Percentiles rank a stretch among this genome's conserved stretches.
Evolutionary conservation across 92 coral and sea anemone genomes (phyloP).

Genomic region (Zoanthus sociatus): DNA sequence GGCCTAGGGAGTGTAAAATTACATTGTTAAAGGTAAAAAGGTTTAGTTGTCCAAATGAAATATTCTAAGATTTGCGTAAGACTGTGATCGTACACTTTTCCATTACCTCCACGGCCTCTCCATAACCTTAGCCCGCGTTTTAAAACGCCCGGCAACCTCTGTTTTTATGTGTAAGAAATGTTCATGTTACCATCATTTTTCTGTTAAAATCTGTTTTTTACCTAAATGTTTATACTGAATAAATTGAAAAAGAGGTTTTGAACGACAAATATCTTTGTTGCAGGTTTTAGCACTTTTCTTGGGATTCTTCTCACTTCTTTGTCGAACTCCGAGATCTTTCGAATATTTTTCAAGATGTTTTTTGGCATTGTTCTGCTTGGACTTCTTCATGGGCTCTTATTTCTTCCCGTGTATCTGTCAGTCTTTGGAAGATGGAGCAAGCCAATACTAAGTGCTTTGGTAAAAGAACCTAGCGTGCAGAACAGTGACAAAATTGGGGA

Average conservation of each 20-base stretch:
- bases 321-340: constrained; percentile 62
- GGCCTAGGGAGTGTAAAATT: not conserved
- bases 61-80: not conserved
- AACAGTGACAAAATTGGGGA: not conserved
- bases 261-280: not conserved
- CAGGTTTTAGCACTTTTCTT: constrained; percentile 58
- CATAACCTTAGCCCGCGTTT: not conserved
- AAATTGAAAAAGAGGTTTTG: too few species aligned
- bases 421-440: constrained; percentile 29
- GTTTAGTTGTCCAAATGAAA: not conserved
- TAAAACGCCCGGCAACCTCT: not conserved
- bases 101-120: not conserved
- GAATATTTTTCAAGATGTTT: constrained; percentile 74
- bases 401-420: constrained; percentile 45
- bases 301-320: constrained; percentile 57
- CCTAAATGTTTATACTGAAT: too few species aligned
- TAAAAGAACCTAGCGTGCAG: not conserved
- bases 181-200: not conserved
- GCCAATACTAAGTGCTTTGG: not conserved
- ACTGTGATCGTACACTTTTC: not conserved
- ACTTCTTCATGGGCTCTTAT: constrained; percentile 62
- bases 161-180: too few species aligned
- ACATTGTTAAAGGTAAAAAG: not conserved
- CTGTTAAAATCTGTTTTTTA: not conserved
- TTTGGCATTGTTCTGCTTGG: constrained; percentile 67